Conservation (phyloP, 2,797 vertebrate species). For the Thripadectes ignobilis region DNA sequence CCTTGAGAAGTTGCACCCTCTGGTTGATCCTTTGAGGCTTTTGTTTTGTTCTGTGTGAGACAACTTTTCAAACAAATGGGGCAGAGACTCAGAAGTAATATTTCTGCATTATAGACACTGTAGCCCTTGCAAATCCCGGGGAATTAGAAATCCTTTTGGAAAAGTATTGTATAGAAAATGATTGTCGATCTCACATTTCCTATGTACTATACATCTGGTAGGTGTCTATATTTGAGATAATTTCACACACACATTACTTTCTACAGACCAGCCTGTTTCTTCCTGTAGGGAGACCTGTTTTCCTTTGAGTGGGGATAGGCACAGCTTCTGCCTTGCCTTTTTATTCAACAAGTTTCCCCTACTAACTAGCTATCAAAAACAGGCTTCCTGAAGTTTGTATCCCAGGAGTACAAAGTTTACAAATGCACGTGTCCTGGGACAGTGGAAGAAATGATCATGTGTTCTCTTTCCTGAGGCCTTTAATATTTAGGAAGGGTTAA, state of each 20-base stretch:
- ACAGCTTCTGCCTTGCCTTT: background rate
- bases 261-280: background rate
- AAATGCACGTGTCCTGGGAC: background rate
- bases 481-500: slow-evolving; percentile 41
- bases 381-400: background rate
- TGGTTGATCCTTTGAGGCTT: background rate
- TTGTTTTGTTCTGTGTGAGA: background rate
- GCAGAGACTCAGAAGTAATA: background rate
- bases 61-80: background rate
- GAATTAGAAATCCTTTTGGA: background rate
- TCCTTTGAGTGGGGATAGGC: background rate
- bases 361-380: background rate
- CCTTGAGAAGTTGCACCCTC: background rate
- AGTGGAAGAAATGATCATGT: background rate
- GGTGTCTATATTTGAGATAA: background rate
- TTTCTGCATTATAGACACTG: background rate
- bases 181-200: background rate
- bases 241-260: background rate
- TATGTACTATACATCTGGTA: background rate
- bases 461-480: background rate
- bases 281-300: background rate
- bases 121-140: background rate
- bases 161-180: background rate
- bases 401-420: background rate
- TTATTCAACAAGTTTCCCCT: background rate